phyloP scores from a whole-genome alignment of 2,888 invertebrate genomes.

The Poecilus cupreus region DNA sequence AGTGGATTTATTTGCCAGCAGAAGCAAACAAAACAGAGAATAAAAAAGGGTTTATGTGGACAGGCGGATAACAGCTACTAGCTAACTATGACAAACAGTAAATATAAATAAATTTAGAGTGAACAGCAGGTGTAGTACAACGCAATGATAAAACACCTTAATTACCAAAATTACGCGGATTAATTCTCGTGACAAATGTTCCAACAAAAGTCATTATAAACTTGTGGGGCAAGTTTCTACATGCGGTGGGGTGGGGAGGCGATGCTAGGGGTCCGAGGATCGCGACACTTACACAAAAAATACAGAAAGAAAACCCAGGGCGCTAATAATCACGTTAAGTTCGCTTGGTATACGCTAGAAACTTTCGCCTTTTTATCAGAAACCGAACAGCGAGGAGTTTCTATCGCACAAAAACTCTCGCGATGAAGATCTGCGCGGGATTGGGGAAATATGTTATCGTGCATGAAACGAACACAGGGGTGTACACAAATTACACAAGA shows the following conservation, averaged over 20 bases:
- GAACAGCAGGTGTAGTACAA: background rate
- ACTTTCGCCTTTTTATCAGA: conserved; percentile 42
- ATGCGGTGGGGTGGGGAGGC: too few relatives aligned
- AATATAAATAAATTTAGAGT: background rate
- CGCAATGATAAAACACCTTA: conserved; percentile 1
- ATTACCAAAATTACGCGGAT: conserved; percentile 20
- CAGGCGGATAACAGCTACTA: background rate
- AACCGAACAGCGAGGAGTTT: background rate
- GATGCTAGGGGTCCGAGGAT: background rate
- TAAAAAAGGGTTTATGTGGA: background rate
- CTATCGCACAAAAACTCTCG: background rate
- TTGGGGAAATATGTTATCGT: conserved; percentile 33
- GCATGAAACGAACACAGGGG: conserved; percentile 6
- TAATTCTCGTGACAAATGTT: background rate
- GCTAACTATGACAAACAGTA: background rate
- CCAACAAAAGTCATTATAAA: conserved; percentile 43
- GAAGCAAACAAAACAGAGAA: background rate
- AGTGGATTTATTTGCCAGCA: background rate
- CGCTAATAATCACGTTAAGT: conserved; percentile 36
- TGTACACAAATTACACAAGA: background rate
- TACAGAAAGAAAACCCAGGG: conserved; percentile 24
- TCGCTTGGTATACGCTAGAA: conserved; percentile 18
- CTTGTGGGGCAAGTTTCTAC: conserved; percentile 14
- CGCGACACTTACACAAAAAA: background rate
- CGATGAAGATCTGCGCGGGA: conserved; percentile 17